Base-by-base conservation (phyloP, 2,797 vertebrate genomes). In the Mareca strepera region DNA sequence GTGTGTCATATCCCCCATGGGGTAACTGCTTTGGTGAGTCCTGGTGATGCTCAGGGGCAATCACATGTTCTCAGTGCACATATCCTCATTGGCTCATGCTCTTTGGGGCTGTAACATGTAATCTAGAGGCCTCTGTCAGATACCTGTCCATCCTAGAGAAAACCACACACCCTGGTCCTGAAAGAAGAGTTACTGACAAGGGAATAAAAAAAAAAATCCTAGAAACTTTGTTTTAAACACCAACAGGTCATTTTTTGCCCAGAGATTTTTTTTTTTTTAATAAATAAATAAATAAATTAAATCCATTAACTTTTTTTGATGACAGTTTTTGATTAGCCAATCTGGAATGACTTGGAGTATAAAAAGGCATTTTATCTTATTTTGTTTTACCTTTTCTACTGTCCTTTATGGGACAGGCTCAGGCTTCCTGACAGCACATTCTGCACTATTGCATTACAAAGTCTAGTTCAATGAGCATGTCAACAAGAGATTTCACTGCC, bases 391-490 rank as follows among this genome's bases (percentile, higher is more conserved):
- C 5, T 88, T 72, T 82, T 75, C 60, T 86, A 28, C 8, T 28
- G 35, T 58, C 21, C 9, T 37, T 72, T 25, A 17, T 69, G 37
- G 26, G 17, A 48, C 8, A 41, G 41, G 5, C 55, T 76, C 55
- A 74, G 41, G 21, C 28, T 31, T 78, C 18, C 26, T 72, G 53
- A 53, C 50, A 63, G 62, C 43, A 23, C 4, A 1, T 58, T 89
- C 58, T 86, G 41, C 28, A 64, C 29, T 73, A 44, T 18, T 3
- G 1, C 2, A 35, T 92, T 83, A 58, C 8, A 85, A 81, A 83
- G 11, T n/a, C 37, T 77, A 0, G 0, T 20, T 77, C 50, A 87
- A 35, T 1, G 11, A 68, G 21, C 9, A 6, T 5, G 4, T 81
- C 4, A 1, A 31, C 7, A 2, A 46, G 69, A 89, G 44, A 48